These are phyloP conservation scores for Rhodeus uyekii DNA, from an alignment of 2,797 vertebrate genomes.

Conservation along the genomic window DNA sequence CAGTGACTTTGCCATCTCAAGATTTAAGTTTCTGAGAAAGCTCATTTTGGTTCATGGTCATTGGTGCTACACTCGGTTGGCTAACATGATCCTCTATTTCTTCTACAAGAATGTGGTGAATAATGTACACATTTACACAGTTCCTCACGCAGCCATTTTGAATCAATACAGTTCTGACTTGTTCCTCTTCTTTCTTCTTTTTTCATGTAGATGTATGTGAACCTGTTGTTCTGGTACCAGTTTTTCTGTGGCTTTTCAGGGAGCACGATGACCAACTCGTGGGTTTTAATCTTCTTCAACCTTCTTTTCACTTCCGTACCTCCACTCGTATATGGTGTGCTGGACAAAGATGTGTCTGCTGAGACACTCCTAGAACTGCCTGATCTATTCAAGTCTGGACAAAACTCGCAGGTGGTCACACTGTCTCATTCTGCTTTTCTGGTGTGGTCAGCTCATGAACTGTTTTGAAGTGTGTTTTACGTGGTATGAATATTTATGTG, in stretches of 20 bases:
- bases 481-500: background rate
- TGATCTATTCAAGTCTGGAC: conserved; percentile 81
- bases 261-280: conserved; percentile 91
- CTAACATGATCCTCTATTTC: conserved; percentile 95
- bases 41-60: conserved; percentile 93
- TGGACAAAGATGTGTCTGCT: conserved; percentile 84
- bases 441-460: background rate
- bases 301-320: conserved; percentile 92
- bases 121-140: conserved; percentile 26
- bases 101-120: conserved; percentile 98
- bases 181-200: conserved; percentile 27
- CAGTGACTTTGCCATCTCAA: conserved; percentile 93
- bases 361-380: conserved; percentile 80
- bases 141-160: background rate
- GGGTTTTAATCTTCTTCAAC: conserved; percentile 96
- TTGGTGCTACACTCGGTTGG: conserved; percentile 90
- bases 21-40: conserved; percentile 88
- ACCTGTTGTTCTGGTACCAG: conserved; percentile 97
- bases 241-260: conserved; percentile 98
- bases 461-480: background rate
- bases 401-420: conserved; percentile 79
- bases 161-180: background rate
- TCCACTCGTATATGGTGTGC: conserved; percentile 87
- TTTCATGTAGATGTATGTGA: conserved; percentile 86
- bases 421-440: background rate